Evolutionary conservation across 2,113 vertebrate genomes (phyloP).

Genomic region (Excalfactoria chinensis): DNA sequence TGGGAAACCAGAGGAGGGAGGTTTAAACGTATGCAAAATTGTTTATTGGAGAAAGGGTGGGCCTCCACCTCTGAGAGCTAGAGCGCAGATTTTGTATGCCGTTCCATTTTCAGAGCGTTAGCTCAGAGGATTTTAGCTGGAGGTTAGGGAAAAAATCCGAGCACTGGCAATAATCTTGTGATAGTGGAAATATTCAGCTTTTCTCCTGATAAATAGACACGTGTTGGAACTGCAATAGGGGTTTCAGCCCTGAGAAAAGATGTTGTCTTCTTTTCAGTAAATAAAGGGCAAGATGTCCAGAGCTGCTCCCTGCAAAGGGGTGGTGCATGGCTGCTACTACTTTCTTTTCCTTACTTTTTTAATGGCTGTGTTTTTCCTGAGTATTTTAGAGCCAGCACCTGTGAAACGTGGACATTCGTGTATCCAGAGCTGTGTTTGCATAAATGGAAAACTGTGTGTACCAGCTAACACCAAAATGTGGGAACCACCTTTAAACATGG

Average conservation of each 20-base stretch:
- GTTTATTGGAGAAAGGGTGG: conserved; percentile 58
- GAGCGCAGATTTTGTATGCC: neutral
- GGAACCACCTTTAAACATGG: neutral
- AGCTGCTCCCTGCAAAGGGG: neutral
- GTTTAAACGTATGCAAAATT: conserved; percentile 80
- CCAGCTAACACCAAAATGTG: neutral
- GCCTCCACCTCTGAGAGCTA: neutral
- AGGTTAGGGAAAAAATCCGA: conserved; percentile 57
- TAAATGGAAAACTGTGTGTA: neutral
- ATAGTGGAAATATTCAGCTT: conserved; percentile 44
- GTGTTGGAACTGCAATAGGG: neutral
- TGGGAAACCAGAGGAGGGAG: conserved; percentile 50
- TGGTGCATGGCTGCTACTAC: neutral
- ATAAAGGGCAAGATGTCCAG: neutral
- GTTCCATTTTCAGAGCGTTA: conserved; percentile 22
- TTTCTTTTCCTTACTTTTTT: conserved; percentile 15
- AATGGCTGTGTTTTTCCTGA: conserved; percentile 11
- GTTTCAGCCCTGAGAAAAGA: conserved; percentile 22
- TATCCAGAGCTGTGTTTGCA: neutral
- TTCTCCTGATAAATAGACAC: conserved; percentile 54
- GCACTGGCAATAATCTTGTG: conserved; percentile 61
- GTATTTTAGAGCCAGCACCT: neutral
- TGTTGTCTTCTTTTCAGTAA: neutral
- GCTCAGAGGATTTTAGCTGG: conserved; percentile 64
- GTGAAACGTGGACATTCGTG: neutral